phyloP scores from a whole-genome alignment of 2,888 invertebrate species.

The Lampropteryx suffumata region DNA sequence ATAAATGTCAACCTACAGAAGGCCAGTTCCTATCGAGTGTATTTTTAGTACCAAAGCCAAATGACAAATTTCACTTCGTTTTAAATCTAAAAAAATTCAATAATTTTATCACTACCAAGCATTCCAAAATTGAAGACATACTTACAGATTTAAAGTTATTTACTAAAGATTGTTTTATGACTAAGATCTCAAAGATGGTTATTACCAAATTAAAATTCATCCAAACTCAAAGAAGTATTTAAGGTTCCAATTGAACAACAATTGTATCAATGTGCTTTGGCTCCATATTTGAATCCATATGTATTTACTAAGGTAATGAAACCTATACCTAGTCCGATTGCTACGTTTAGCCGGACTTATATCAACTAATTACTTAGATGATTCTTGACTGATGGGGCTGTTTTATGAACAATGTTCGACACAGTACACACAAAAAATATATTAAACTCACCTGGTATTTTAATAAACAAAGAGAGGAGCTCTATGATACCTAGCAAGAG shows the following conservation, averaged over 20 bases:
- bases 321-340: neutral
- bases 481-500: neutral
- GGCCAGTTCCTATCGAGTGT: too few species aligned
- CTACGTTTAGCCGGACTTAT: neutral
- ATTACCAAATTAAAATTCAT: too few species aligned
- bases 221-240: too few species aligned
- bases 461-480: neutral
- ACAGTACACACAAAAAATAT: neutral
- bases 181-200: too few species aligned
- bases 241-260: neutral
- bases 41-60: too few species aligned
- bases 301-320: neutral
- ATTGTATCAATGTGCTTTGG: too few species aligned
- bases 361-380: neutral
- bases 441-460: neutral
- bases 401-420: neutral
- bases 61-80: too few species aligned
- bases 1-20: too few species aligned
- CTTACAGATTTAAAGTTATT: too few species aligned
- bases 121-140: neutral
- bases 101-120: neutral
- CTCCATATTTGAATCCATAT: neutral
- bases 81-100: neutral
- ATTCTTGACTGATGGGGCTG: neutral
- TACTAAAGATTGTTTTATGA: too few species aligned